A percentile compares a stretch with the other conserved stretches of the same genome.
Conservation (phyloP, 2,888 invertebrate species). For the Spodoptera picta region DNA sequence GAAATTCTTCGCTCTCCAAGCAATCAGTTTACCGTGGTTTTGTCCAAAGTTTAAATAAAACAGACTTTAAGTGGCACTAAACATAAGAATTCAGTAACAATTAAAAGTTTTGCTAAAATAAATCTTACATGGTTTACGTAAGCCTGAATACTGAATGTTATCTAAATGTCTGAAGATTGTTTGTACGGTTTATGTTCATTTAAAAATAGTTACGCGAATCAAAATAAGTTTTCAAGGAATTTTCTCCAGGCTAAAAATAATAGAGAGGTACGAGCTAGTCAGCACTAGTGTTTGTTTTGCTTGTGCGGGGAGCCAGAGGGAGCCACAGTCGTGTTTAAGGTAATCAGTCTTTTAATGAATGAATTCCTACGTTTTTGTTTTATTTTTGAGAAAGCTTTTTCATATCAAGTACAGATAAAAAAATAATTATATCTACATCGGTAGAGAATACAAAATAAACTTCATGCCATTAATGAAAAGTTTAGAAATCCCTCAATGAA, state of each 20-base stretch:
- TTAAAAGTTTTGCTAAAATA: constrained; percentile 46
- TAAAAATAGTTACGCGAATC: constrained; percentile 53
- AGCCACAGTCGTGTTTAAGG: constrained; percentile 24
- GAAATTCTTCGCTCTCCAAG: constrained; percentile 50
- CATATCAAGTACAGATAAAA: too few relatives aligned
- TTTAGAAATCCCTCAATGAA: too few relatives aligned
- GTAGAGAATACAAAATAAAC: too few relatives aligned
- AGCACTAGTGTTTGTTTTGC: constrained; percentile 18
- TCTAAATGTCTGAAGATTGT: constrained; percentile 38
- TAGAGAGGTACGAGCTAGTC: constrained; percentile 22
- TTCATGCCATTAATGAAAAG: too few relatives aligned
- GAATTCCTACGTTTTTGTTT: not conserved
- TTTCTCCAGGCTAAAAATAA: constrained; percentile 53
- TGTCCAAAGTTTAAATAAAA: constrained; percentile 61
- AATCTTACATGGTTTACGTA: constrained; percentile 46
- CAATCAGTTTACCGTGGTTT: constrained; percentile 44
- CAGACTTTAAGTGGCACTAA: constrained; percentile 63
- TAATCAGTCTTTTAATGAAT: constrained; percentile 1
- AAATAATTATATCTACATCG: too few relatives aligned
- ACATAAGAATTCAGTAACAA: constrained; percentile 57
- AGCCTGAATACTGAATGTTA: constrained; percentile 43
- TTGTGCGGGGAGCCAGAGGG: constrained; percentile 20
- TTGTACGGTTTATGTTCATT: constrained; percentile 44
- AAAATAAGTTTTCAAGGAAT: constrained; percentile 56
- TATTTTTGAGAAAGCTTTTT: too few relatives aligned